Evolutionary conservation across 2,113 vertebrate genomes (phyloP).

Genomic region (Lophochroa leadbeateri): DNA sequence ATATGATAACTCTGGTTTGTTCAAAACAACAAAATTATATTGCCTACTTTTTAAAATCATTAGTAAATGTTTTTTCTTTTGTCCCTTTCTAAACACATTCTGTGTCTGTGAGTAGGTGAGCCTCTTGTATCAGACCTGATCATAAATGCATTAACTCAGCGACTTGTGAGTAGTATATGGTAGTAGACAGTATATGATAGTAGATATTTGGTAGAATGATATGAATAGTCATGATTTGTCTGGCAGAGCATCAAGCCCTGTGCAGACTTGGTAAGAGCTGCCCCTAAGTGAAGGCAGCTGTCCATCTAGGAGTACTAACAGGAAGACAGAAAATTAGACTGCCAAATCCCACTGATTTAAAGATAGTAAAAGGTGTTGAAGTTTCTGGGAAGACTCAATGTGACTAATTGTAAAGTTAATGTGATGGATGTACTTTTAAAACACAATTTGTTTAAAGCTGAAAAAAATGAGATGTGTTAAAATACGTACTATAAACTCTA

Average conservation of each 20-base stretch:
- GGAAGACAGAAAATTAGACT: conserved; percentile 51
- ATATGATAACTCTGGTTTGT: neutral
- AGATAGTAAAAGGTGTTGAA: neutral
- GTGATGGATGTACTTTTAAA: neutral
- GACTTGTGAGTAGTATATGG: neutral
- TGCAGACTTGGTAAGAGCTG: conserved; percentile 4
- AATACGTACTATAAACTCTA: neutral
- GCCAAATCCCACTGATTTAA: conserved; percentile 11
- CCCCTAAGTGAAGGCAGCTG: conserved; percentile 19
- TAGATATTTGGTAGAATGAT: neutral
- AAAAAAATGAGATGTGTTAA: neutral
- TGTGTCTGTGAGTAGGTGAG: neutral
- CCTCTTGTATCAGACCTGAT: neutral
- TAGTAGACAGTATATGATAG: neutral
- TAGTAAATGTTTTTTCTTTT: neutral
- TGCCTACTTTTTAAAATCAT: neutral
- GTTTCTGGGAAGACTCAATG: neutral
- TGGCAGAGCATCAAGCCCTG: neutral
- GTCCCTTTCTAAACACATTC: neutral
- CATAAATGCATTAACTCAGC: neutral
- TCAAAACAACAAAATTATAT: neutral
- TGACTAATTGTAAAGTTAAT: conserved; percentile 4
- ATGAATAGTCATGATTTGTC: neutral
- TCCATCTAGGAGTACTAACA: neutral
- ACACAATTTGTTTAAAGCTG: neutral